Conservation (phyloP, 1,140 invertebrate genomes). For the Papilio dardanus region DNA sequence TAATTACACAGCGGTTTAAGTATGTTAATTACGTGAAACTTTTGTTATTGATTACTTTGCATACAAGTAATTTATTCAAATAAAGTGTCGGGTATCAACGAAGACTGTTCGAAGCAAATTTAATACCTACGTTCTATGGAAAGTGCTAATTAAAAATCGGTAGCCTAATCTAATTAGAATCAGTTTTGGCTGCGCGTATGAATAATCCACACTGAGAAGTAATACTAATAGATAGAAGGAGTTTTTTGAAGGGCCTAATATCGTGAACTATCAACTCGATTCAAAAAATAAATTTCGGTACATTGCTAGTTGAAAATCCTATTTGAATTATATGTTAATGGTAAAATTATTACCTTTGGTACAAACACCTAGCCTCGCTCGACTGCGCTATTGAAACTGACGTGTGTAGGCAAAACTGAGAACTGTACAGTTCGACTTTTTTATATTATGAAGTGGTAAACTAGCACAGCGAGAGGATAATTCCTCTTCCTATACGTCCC, state of each 20-base stretch:
- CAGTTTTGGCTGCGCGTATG: not conserved
- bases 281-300: not conserved
- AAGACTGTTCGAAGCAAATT: not conserved
- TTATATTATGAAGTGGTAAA: too few species aligned
- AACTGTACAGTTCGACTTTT: too few species aligned
- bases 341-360: not conserved
- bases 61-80: not conserved
- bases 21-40: not conserved
- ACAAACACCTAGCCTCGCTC: too few species aligned
- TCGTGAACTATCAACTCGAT: not conserved
- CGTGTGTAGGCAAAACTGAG: too few species aligned
- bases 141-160: not conserved
- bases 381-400: too few species aligned
- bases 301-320: not conserved
- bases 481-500: too few species aligned
- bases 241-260: too few species aligned
- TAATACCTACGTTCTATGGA: not conserved
- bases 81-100: not conserved
- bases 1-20: not conserved
- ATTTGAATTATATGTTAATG: not conserved
- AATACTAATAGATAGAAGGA: not conserved
- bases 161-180: not conserved
- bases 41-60: not conserved
- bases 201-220: too few species aligned
- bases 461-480: too few species aligned